Conservation (phyloP, 2,888 invertebrate species). For the Choreutis nemorana region DNA sequence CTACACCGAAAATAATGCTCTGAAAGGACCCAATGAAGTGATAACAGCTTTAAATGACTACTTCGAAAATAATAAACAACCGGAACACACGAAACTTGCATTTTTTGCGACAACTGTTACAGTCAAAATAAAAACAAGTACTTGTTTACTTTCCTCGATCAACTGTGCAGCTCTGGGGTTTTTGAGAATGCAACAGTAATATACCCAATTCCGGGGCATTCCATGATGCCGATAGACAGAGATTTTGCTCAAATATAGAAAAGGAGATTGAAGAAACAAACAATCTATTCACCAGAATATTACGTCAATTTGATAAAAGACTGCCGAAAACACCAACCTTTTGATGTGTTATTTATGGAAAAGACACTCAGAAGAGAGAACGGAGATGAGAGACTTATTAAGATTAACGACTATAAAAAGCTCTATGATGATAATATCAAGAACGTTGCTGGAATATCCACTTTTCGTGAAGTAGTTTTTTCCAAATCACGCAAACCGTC, state of each 20-base stretch:
- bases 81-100: slow-evolving; percentile 4
- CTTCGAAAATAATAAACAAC: too few species aligned
- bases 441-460: too few species aligned
- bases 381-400: too few species aligned
- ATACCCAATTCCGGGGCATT: slow-evolving; percentile 15
- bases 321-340: too few species aligned
- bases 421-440: too few species aligned
- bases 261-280: slow-evolving; percentile 5
- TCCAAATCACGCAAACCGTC: too few species aligned
- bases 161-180: slow-evolving; percentile 9
- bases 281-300: slow-evolving; percentile 4
- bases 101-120: slow-evolving; percentile 6
- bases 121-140: slow-evolving; percentile 11
- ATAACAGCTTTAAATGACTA: too few species aligned
- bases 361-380: too few species aligned
- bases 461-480: too few species aligned
- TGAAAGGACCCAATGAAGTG: too few species aligned
- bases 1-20: slow-evolving; percentile 5
- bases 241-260: slow-evolving; percentile 16
- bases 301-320: slow-evolving; percentile 3
- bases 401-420: too few species aligned
- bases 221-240: slow-evolving; percentile 16
- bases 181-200: slow-evolving; percentile 11
- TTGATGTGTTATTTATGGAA: too few species aligned
- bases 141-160: slow-evolving; percentile 11